Conservation (phyloP, 53 echinoderm and acorn worm species). For the Patiria pectinifera region DNA sequence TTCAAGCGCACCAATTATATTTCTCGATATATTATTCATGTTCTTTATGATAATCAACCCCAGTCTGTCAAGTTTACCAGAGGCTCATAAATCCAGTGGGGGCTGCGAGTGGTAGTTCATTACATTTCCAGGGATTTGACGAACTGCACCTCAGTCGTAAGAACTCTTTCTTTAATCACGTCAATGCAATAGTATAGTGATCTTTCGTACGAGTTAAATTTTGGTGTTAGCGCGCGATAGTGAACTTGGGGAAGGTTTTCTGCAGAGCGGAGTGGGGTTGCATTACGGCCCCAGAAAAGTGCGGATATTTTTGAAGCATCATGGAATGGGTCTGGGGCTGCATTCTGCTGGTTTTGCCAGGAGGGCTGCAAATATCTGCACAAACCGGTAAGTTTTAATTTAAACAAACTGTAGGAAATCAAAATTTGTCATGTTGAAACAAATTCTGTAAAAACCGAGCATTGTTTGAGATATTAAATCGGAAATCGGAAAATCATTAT, state of each 20-base stretch:
- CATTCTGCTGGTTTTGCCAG: neutral
- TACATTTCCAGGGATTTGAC: neutral
- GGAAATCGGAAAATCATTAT: too few relatives aligned
- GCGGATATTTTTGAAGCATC: neutral
- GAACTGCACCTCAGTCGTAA: neutral
- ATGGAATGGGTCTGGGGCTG: neutral
- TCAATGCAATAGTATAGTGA: neutral
- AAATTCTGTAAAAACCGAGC: too few relatives aligned
- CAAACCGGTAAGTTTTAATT: neutral
- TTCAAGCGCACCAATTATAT: neutral
- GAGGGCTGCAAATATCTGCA: neutral
- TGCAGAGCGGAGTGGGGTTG: too few relatives aligned
- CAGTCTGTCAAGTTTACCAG: neutral
- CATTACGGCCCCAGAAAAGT: too few relatives aligned
- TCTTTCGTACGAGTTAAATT: neutral
- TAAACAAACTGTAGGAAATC: neutral
- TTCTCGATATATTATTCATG: neutral
- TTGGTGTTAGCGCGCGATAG: neutral
- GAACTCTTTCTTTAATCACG: neutral
- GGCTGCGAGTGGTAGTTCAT: neutral
- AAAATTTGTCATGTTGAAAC: neutral
- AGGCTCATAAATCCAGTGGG: neutral
- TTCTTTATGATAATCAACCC: neutral
- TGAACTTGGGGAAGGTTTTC: neutral
- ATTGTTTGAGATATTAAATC: too few relatives aligned